Evolutionary conservation across 1,140 invertebrate species (phyloP), one percentile per base, ranked within the genome.

Genomic region (Venustaconcha ellipsiformis): DNA sequence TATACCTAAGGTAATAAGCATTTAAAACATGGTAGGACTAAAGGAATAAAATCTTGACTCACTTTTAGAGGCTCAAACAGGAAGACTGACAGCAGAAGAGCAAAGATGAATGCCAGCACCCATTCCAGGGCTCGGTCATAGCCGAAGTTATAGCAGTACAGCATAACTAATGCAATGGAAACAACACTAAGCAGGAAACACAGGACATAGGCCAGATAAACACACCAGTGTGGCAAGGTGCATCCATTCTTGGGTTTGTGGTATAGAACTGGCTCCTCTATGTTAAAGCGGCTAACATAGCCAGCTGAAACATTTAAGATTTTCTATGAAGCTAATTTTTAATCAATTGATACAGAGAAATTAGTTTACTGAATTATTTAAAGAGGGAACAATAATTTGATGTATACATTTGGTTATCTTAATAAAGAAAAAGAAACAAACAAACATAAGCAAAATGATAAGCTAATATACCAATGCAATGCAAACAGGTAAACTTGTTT

Each of bases 11-110:
- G 26, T n/a, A 66, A 65, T 67, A 66, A 66, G 2, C 37, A 72
- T 72, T 69, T 56, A 23, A 56, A 0, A 69, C 0, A 57, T 69
- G 14, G 17, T n/a, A 62, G 6, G 23, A 62, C 8, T 62, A n/a
- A 62, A n/a, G 18, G 4, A 62, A 62, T n/a, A 62, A 62, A n/a
- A 23, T 57, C 26, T 23, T 2, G 18, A 66, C 72, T 60, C 64
- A 89, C 87, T 83, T 89, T 89, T 2, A 89, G 11, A 17, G 88
- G 87, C 76, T 89, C 87, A 58, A 85, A 80, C 20, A 89, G 8
- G n/a, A 89, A 67, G 55, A 85, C 76, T 18, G 86, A 87, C 56
- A 83, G 67, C 18, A 84, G 30, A 20, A 89, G 76, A 14, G 82
- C 78, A 56, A 86, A 72, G 69, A 87, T 26, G 1, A 88, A 70